Evolutionary conservation across 2,797 vertebrate species (phyloP).

Genomic region (Botia kubotai): DNA sequence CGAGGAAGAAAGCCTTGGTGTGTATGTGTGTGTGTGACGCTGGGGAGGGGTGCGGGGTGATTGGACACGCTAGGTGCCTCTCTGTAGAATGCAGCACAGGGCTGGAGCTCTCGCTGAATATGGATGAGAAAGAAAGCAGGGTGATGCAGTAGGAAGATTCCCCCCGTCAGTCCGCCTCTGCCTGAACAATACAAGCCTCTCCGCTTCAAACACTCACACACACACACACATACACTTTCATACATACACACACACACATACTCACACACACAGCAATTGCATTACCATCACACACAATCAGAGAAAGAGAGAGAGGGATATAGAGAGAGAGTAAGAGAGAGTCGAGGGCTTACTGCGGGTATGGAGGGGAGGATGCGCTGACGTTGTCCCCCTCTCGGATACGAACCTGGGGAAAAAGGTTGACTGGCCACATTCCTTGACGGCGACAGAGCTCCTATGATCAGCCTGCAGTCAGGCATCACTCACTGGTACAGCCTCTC

Average conservation of each 20-base stretch:
- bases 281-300: conserved; percentile 57
- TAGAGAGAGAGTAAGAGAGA: conserved; percentile 46
- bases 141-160: conserved; percentile 71
- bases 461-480: conserved; percentile 78
- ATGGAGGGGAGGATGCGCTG: conserved; percentile 83
- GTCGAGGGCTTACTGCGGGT: conserved; percentile 78
- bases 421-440: conserved; percentile 80
- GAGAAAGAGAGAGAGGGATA: conserved; percentile 47
- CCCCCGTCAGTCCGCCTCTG: conserved; percentile 58
- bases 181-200: conserved; percentile 63
- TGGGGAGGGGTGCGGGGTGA: conserved; percentile 69
- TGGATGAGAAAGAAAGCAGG: conserved; percentile 85
- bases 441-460: conserved; percentile 82
- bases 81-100: conserved; percentile 81
- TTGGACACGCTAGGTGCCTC: conserved; percentile 78
- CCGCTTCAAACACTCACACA: conserved; percentile 44
- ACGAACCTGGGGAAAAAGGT: conserved; percentile 77
- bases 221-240: conserved; percentile 42
- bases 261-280: conserved; percentile 64
- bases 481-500: conserved; percentile 73
- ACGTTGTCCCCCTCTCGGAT: conserved; percentile 76
- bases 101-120: conserved; percentile 86
- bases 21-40: conserved; percentile 50
- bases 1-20: conserved; percentile 60
- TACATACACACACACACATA: conserved; percentile 59